A percentile compares a stretch with the other conserved stretches of the same genome.
phyloP scores from a whole-genome alignment of 2,113 vertebrate genomes.

The Romanogobio albipinnatus region DNA sequence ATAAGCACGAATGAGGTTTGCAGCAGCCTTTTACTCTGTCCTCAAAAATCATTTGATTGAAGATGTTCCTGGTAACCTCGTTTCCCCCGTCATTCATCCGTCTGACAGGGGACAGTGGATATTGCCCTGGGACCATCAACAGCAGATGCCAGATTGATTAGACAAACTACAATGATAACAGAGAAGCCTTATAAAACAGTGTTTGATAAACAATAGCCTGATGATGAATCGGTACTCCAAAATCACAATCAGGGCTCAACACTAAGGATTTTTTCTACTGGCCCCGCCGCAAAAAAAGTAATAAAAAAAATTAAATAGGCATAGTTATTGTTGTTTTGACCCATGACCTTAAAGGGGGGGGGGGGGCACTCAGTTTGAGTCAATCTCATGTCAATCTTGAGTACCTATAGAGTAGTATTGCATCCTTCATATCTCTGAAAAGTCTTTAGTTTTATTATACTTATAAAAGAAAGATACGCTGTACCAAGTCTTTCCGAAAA shows the following conservation, averaged over 20 bases:
- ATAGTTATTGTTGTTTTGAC: no score
- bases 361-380: no score
- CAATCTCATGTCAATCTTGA: no score
- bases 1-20: not conserved
- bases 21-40: not conserved
- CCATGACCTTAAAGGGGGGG: no score
- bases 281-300: no score
- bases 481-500: no score
- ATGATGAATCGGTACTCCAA: not conserved
- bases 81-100: not conserved
- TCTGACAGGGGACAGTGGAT: not conserved
- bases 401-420: no score
- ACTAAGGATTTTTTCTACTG: no score
- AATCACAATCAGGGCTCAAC: not conserved
- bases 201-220: not conserved
- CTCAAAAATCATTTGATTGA: not conserved
- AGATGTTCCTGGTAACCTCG: not conserved
- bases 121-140: not conserved
- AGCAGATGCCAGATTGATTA: slow-evolving; percentile 28
- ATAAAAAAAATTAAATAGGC: no score
- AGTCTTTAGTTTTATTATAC: no score
- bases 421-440: no score
- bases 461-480: no score
- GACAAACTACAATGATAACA: not conserved
- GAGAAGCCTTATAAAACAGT: not conserved